Evolutionary conservation across 2,888 invertebrate genomes (phyloP).

Genomic region (Ephialtes manifestator): DNA sequence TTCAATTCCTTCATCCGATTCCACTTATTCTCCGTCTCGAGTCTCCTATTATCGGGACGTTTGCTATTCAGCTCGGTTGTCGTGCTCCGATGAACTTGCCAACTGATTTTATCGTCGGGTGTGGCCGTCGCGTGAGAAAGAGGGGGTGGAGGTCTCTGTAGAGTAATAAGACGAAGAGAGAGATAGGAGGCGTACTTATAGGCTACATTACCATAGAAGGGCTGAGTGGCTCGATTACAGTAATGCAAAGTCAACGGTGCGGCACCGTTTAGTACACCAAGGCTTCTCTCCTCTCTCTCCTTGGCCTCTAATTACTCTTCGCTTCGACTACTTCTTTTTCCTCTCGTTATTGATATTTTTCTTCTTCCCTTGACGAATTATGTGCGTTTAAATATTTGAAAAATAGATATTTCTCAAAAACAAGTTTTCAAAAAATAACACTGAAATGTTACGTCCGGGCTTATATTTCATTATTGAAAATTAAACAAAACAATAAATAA

Average conservation of each 20-base stretch:
- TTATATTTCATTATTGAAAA: no score
- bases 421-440: no score
- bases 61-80: conserved; percentile 18
- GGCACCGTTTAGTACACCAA: conserved; percentile 57
- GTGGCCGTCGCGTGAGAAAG: conserved; percentile 46
- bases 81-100: conserved; percentile 44
- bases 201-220: conserved; percentile 75
- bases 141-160: not conserved
- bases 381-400: not conserved
- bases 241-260: conserved; percentile 70
- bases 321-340: conserved; percentile 32
- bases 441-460: no score
- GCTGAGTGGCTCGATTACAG: conserved; percentile 76
- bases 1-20: conserved; percentile 21
- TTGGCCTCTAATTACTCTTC: conserved; percentile 51
- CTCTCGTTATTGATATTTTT: conserved; percentile 59
- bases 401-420: not conserved
- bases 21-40: conserved; percentile 21
- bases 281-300: conserved; percentile 31
- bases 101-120: conserved; percentile 61
- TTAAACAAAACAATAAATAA: no score
- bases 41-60: conserved; percentile 12
- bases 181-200: conserved; percentile 39
- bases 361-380: conserved; percentile 24
- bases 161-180: conserved; percentile 25